Conservation (phyloP, 2,113 vertebrate species). For the Odocoileus virginianus region DNA sequence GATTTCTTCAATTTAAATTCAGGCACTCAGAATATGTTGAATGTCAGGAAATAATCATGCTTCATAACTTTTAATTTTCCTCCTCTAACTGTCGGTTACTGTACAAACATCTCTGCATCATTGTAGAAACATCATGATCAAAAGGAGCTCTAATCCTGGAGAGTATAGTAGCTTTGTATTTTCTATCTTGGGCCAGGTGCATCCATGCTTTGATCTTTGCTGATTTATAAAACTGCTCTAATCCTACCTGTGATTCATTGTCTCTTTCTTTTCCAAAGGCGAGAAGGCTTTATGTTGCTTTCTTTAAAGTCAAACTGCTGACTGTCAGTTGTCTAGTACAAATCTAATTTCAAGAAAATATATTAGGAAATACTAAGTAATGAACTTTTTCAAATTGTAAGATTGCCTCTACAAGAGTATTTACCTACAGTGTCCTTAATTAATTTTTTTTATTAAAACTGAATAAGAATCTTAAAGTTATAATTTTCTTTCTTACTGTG, state of each 20-base stretch:
- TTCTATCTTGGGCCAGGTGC: not conserved
- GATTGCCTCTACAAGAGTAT: not conserved
- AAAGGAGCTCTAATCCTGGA: not conserved
- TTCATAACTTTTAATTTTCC: not conserved
- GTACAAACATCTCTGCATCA: not conserved
- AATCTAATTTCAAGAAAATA: conserved; percentile 26
- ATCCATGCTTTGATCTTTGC: not conserved
- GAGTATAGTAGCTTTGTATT: not conserved
- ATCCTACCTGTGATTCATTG: not conserved
- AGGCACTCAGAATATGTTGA: not conserved
- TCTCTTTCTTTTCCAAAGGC: not conserved
- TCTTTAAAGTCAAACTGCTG: not conserved
- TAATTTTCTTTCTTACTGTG: not conserved
- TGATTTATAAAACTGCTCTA: not conserved
- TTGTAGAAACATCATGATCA: not conserved
- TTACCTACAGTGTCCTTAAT: not conserved
- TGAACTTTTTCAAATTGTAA: conserved; percentile 14
- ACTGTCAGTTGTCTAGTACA: not conserved
- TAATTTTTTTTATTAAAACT: not conserved
- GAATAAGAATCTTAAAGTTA: not conserved
- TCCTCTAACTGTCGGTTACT: not conserved
- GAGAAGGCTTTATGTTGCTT: not conserved
- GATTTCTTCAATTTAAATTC: not conserved
- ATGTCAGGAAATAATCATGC: not conserved
- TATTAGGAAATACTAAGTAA: not conserved